Evolutionary conservation across 2,113 vertebrate genomes (phyloP).

Genomic region (Opisthocomus hoazin): DNA sequence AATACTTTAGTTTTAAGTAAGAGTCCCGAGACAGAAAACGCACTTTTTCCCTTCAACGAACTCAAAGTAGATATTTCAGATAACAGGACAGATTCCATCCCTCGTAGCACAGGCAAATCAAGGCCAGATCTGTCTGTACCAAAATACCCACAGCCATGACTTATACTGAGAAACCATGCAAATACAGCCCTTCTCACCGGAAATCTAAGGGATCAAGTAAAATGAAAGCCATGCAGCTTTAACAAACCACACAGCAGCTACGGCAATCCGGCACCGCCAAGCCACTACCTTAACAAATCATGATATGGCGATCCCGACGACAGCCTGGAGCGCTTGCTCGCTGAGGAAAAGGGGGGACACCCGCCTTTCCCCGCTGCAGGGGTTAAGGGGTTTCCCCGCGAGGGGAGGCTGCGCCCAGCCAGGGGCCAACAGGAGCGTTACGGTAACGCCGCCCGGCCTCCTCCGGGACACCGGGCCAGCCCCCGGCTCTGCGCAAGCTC

Average conservation of each 20-base stretch:
- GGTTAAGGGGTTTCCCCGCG: fast-evolving
- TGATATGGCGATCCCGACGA: fast-evolving
- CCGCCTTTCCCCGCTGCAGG: fast-evolving
- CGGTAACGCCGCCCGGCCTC: neutral
- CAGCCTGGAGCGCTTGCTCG: fast-evolving
- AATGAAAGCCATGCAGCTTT: neutral
- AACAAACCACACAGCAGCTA: neutral
- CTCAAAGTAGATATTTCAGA: neutral
- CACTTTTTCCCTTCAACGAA: neutral
- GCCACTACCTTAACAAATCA: fast-evolving
- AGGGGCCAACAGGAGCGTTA: too few relatives aligned
- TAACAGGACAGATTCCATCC: neutral
- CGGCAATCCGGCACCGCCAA: fast-evolving
- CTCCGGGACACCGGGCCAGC: fast-evolving
- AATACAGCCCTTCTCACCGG: neutral
- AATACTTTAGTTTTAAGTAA: neutral
- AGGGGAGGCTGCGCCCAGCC: fast-evolving
- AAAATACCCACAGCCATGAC: neutral
- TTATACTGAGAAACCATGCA: neutral
- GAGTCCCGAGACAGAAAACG: neutral
- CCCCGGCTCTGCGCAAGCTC: fast-evolving
- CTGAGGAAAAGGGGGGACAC: fast-evolving
- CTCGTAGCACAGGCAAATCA: neutral
- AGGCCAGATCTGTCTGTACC: neutral
- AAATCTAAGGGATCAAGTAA: neutral